Conservation (phyloP, 2,113 vertebrate genomes). For the Zingel zingel region DNA sequence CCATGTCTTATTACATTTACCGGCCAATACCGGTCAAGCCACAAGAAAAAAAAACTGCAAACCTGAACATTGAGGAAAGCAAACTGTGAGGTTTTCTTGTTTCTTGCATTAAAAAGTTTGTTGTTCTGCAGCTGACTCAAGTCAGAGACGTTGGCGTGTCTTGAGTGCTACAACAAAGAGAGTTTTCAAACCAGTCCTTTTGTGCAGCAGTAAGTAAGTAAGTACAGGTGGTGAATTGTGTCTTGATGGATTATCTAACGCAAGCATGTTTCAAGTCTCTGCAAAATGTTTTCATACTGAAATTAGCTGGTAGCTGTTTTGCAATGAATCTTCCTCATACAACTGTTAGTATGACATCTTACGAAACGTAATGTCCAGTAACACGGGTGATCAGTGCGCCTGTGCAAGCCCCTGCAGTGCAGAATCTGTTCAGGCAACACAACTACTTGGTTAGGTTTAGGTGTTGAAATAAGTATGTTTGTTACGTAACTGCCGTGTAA, state of each 20-base stretch:
- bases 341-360: too few species aligned
- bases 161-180: background rate
- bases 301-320: background rate
- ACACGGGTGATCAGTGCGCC: too few species aligned
- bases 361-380: too few species aligned
- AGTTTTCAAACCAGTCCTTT: conserved; percentile 1
- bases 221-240: background rate
- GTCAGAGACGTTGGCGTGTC: background rate
- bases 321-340: too few species aligned
- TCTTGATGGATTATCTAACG: background rate
- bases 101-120: background rate
- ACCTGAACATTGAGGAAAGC: background rate
- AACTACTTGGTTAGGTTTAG: too few species aligned
- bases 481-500: too few species aligned
- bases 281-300: background rate
- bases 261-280: background rate
- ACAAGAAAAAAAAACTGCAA: background rate
- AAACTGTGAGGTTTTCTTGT: background rate
- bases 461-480: too few species aligned
- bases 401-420: too few species aligned
- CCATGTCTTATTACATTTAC: conserved; percentile 17
- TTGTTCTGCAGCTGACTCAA: conserved; percentile 11
- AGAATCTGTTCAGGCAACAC: too few species aligned
- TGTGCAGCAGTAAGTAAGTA: background rate
- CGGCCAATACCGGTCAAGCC: background rate